phyloP scores from a whole-genome alignment of 1,140 invertebrate genomes.

The Acromyrmex heyeri region DNA sequence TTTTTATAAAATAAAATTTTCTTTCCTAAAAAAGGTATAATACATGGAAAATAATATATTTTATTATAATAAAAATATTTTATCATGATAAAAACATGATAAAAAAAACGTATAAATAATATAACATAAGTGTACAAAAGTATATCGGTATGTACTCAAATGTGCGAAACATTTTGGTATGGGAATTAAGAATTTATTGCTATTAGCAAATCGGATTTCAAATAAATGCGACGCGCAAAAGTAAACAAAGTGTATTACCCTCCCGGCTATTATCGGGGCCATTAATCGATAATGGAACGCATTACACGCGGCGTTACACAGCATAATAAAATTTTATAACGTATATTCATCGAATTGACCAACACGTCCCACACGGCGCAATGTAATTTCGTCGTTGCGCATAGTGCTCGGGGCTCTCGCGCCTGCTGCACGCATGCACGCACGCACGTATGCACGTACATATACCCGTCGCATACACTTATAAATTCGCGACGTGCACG shows the following conservation, averaged over 20 bases:
- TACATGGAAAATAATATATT: too few relatives aligned
- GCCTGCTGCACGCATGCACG: background rate
- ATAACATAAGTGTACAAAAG: too few relatives aligned
- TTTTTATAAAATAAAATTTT: background rate
- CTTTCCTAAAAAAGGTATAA: background rate
- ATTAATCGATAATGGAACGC: constrained; percentile 62
- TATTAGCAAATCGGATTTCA: constrained; percentile 48
- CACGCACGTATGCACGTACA: background rate
- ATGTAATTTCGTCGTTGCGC: constrained; percentile 51
- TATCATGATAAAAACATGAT: background rate
- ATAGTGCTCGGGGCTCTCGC: constrained; percentile 6
- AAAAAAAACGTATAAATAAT: background rate
- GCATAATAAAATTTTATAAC: constrained; percentile 63
- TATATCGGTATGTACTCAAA: background rate
- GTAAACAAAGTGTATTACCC: constrained; percentile 48
- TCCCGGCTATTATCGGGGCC: constrained; percentile 50
- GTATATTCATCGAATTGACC: constrained; percentile 60
- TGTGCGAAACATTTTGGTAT: constrained; percentile 10
- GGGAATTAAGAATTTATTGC: constrained; percentile 41
- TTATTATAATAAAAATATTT: too few relatives aligned
- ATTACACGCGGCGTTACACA: constrained; percentile 58
- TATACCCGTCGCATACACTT: constrained; percentile 2
- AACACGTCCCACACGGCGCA: constrained; percentile 37
- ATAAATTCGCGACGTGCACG: constrained; percentile 57
- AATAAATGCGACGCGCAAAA: constrained; percentile 49